Percentiles rank a stretch among this genome's conserved stretches.
Evolutionary conservation across 2,113 vertebrate species (phyloP).

Genomic region (Cygnus atratus): DNA sequence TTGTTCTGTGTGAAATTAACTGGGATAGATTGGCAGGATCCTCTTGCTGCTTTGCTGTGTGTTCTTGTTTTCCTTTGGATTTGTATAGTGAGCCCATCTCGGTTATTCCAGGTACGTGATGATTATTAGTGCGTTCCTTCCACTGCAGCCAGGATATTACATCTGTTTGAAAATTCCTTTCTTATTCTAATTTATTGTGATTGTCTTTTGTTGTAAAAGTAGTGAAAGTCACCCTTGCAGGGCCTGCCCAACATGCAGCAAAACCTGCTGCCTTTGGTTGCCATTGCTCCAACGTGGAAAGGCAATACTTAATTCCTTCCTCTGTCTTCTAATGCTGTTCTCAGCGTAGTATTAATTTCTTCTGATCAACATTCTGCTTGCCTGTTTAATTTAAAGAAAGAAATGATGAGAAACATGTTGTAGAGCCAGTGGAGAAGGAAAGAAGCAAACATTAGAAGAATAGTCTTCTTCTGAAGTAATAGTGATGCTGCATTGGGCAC

Average conservation of each 20-base stretch:
- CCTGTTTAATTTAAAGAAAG: background rate
- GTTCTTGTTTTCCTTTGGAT: background rate
- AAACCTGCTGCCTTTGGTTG: background rate
- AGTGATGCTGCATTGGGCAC: background rate
- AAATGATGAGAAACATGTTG: rapidly evolving
- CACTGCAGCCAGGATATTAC: background rate
- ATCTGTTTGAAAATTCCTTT: background rate
- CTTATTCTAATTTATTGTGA: background rate
- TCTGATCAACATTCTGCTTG: background rate
- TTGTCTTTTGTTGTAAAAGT: background rate
- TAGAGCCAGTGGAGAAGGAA: rapidly evolving
- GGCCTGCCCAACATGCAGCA: rapidly evolving
- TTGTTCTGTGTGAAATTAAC: background rate
- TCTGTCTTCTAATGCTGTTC: background rate
- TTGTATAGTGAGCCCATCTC: background rate
- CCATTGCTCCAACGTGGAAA: background rate
- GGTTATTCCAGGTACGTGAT: background rate
- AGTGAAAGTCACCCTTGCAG: background rate
- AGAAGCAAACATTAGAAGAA: background rate
- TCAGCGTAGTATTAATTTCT: background rate
- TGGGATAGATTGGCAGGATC: background rate
- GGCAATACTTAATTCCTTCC: background rate
- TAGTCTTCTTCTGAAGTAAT: background rate
- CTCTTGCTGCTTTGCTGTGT: background rate
- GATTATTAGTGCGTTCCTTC: background rate